A percentile compares a stretch with the other conserved stretches of the same genome.
phyloP scores from a whole-genome alignment of 2,113 vertebrate genomes.

The Macaca fascicularis region DNA sequence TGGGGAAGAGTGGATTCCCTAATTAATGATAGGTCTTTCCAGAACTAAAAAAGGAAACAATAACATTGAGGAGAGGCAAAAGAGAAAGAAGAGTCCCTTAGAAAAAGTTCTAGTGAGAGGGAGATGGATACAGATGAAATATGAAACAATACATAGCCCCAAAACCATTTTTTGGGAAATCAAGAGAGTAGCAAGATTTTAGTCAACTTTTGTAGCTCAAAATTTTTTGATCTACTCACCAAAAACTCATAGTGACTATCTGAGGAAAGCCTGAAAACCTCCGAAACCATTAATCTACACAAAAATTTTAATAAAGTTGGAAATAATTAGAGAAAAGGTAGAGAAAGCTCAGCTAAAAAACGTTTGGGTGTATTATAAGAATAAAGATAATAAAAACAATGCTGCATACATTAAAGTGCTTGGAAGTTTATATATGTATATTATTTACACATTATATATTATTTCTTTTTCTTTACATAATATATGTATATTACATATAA shows the following conservation, averaged over 20 bases:
- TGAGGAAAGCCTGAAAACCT: not conserved
- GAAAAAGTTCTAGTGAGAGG: not conserved
- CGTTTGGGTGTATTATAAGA: not conserved
- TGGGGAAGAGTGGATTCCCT: not conserved
- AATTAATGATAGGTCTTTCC: not conserved
- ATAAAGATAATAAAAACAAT: not conserved
- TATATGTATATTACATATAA: not conserved
- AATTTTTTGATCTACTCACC: not conserved
- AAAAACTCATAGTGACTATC: not conserved
- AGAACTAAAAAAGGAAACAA: not conserved
- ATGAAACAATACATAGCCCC: not conserved
- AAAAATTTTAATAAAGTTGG: not conserved
- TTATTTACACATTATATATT: too few species aligned
- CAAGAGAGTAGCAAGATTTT: not conserved
- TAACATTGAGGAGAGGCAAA: not conserved
- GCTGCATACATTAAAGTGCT: too few species aligned
- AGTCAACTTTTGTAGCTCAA: not conserved
- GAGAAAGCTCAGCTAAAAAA: not conserved
- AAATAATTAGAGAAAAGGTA: not conserved
- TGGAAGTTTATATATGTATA: not conserved
- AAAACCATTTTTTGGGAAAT: not conserved
- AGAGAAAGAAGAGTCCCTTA: not conserved
- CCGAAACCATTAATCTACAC: not conserved
- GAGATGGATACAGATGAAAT: not conserved
- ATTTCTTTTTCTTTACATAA: not conserved